Conservation (phyloP, 2,113 vertebrate species). For the Eidolon helvum region DNA sequence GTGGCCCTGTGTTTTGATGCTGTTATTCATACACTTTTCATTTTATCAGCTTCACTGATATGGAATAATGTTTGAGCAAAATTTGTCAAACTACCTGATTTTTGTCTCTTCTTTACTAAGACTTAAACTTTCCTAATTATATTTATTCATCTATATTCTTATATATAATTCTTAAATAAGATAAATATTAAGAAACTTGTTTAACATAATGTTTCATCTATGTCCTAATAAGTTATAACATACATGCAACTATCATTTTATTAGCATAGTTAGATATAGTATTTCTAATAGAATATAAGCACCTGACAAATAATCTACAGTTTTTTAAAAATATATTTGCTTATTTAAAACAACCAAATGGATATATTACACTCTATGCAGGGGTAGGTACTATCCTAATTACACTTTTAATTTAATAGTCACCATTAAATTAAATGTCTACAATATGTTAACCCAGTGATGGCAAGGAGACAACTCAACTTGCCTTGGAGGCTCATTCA, state of each 20-base stretch:
- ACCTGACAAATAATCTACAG: not conserved
- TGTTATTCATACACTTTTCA: not conserved
- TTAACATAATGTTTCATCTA: not conserved
- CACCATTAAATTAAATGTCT: conserved; percentile 56
- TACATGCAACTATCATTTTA: not conserved
- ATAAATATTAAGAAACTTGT: not conserved
- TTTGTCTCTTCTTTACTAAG: not conserved
- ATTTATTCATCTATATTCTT: not conserved
- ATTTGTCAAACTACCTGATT: not conserved
- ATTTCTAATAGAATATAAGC: not conserved
- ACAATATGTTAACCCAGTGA: conserved; percentile 6
- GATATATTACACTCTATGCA: not conserved
- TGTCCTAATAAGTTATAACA: not conserved
- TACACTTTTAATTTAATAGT: conserved; percentile 31
- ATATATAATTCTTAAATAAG: not conserved
- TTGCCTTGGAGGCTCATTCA: conserved; percentile 49
- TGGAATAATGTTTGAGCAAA: not conserved
- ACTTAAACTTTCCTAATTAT: not conserved
- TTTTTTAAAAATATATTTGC: conserved; percentile 3
- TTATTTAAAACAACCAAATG: conserved; percentile 11
- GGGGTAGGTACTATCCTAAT: not conserved
- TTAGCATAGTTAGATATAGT: not conserved
- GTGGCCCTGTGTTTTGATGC: not conserved
- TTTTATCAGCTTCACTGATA: not conserved
- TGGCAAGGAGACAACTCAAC: conserved; percentile 26